Evolutionary conservation across 2,113 vertebrate genomes (phyloP), one percentile per base, ranked within the genome.

Genomic region (Eidolon helvum): DNA sequence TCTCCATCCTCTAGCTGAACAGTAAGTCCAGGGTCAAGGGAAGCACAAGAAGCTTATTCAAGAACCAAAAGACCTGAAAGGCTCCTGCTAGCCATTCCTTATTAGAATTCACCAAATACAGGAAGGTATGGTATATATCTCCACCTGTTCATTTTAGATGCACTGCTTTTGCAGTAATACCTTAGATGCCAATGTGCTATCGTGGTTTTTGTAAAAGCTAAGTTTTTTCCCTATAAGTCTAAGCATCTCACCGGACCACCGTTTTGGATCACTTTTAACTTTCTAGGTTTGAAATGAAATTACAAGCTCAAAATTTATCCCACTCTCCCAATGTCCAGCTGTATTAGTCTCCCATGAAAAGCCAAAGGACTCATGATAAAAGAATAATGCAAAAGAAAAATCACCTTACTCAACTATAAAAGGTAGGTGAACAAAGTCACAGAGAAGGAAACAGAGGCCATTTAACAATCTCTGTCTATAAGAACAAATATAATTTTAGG

Each of bases 221-320:
- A n/a, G 5, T 28, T 55, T 87, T 87, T 69, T 88, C 5, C 4
- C 40, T 21, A 4, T 1, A n/a, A 84, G 18, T 90, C 57, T 71
- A 87, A 94, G 79, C 38, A 86, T 21, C 33, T 19, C 35, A 63
- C 40, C n/a, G 50, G 82, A 40, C 15, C 43, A 77, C 61, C 7
- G 57, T n/a, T 83, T 57, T 72, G 48, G 26, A 91, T 84, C 15
- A 55, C 69, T 80, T 78, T 87, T 72, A 88, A 92, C 33, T 92
- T 92, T 26, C 26, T 48, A 55, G 65, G 15, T 30, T 93, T 95
- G 6, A 97, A 97, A 96, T n/a, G 40, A n/a, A 97, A 96, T n/a
- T 35, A n/a, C 11, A 93, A 38, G n/a, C 10, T 86, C 57, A 65
- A 96, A 90, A 80, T 30, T 75, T 57, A 82, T 28, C n/a, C 28